Percentiles rank a stretch among this genome's conserved stretches.
Evolutionary conservation across 1,140 invertebrate genomes (phyloP).

Genomic region (Periplaneta americana): DNA sequence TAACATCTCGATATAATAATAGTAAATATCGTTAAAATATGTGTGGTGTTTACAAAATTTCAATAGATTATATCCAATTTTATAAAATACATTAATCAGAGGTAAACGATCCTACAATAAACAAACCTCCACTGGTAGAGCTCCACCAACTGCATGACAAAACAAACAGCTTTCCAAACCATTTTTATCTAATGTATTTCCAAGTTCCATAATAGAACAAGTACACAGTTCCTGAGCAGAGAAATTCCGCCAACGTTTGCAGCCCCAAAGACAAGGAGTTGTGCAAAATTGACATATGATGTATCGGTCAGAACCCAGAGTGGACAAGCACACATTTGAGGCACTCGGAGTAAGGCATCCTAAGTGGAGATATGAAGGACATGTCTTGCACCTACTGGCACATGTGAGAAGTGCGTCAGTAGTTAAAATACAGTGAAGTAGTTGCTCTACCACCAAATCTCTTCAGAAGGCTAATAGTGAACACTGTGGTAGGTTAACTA

Average conservation of each 20-base stretch:
- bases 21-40: not conserved
- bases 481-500: slow-evolving; percentile 13
- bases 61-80: not conserved
- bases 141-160: not conserved
- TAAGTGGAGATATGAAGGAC: slow-evolving; percentile 21
- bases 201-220: not conserved
- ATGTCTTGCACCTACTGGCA: slow-evolving; percentile 1
- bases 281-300: slow-evolving; percentile 14
- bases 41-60: not conserved
- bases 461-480: slow-evolving; percentile 18
- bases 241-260: not conserved
- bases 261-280: slow-evolving; percentile 13
- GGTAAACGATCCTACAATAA: not conserved
- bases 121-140: not conserved
- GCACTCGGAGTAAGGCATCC: slow-evolving; percentile 20
- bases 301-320: slow-evolving; percentile 12
- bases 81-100: not conserved
- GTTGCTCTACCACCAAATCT: slow-evolving; percentile 7
- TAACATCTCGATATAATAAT: not conserved
- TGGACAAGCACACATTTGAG: slow-evolving; percentile 17
- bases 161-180: slow-evolving; percentile 1
- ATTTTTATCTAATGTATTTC: not conserved
- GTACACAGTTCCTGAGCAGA: not conserved
- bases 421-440: slow-evolving; percentile 7
- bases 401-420: not conserved